Evolutionary conservation across 64 coral and sea anemone species (phyloP), one percentile per base, ranked within the genome.

Genomic region (Astreopora myriophthalma): DNA sequence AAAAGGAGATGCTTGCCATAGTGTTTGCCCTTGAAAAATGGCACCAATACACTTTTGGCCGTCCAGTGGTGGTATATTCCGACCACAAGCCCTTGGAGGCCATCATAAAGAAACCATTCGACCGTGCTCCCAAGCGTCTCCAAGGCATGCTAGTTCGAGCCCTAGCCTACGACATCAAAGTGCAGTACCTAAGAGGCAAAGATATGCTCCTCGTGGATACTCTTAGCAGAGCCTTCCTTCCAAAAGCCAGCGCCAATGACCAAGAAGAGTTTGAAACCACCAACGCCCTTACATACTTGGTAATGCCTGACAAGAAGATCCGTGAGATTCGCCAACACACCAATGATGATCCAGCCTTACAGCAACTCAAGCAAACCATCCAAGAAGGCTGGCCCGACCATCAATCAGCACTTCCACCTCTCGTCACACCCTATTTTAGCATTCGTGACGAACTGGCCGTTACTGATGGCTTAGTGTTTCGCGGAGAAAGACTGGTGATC

Each of bases 21-120:
- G 63, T 67, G 7, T 67, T 81, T 63, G 23, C 77, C 10, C 46
- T 81, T 1, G 48, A 81, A 20, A 55, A 63, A 58, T 65, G 36
- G 68, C 65, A 88, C 32, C 86, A 71, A 13, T 88, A 51, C 26
- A 72, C 86, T 8, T 65, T 57, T 57, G 51, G 51, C 17, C 51
- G 51, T 0, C 51, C 10, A 3, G 51, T 57, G 17, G 13, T 12
- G 2, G 51, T 57, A 12, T 57, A 57, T 17, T 57, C 51, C 8
- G 51, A 57, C 13, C 51, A 57, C 14, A 57, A 57, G 14, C 11
- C 51, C 8, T 12, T 57, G 8, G 51, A 2, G 13, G 13, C 7
- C 51, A 57, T 57, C 51, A 17, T 19, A 16, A 57, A 57, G 51
- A 57, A 57, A 12, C 51, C 51, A 2, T 19, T 19, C 7, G 51